These are phyloP conservation scores for Drosophila pachea DNA, from an alignment of 1,140 invertebrate species.

Conservation along the genomic window DNA sequence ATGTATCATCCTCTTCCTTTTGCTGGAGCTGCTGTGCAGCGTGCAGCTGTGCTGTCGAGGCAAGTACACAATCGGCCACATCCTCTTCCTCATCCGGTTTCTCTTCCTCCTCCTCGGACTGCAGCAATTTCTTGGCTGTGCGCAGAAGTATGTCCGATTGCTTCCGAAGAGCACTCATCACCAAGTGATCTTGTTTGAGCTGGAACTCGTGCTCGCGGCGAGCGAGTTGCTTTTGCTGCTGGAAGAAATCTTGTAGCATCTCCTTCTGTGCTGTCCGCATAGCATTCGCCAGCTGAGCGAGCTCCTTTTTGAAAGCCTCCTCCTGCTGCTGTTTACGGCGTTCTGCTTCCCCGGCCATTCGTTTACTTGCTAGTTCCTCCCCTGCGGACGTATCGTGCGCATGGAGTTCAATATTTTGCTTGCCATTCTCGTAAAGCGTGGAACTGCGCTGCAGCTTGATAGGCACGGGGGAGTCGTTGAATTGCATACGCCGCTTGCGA, in stretches of 20 bases:
- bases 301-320: conserved; percentile 52
- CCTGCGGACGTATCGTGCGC: background rate
- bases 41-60: background rate
- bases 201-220: conserved; percentile 72
- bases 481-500: conserved; percentile 48
- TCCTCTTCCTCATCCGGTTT: background rate
- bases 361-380: conserved; percentile 17
- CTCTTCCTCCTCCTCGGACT: background rate
- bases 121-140: conserved; percentile 44
- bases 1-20: background rate
- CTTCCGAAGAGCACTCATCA: conserved; percentile 62
- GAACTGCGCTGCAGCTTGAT: conserved; percentile 62
- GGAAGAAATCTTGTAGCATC: conserved; percentile 66
- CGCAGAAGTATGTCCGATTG: conserved; percentile 57
- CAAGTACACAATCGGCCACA: background rate
- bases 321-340: conserved; percentile 43
- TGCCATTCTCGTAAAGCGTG: conserved; percentile 19
- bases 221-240: conserved; percentile 63
- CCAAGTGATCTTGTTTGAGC: conserved; percentile 58
- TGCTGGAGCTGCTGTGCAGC: conserved; percentile 9
- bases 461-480: conserved; percentile 39
- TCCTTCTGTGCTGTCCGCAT: conserved; percentile 61
- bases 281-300: conserved; percentile 54
- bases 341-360: conserved; percentile 31
- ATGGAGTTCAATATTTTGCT: background rate